Evolutionary conservation across 2,113 vertebrate species (phyloP).

Genomic region (Recurvirostra avosetta): DNA sequence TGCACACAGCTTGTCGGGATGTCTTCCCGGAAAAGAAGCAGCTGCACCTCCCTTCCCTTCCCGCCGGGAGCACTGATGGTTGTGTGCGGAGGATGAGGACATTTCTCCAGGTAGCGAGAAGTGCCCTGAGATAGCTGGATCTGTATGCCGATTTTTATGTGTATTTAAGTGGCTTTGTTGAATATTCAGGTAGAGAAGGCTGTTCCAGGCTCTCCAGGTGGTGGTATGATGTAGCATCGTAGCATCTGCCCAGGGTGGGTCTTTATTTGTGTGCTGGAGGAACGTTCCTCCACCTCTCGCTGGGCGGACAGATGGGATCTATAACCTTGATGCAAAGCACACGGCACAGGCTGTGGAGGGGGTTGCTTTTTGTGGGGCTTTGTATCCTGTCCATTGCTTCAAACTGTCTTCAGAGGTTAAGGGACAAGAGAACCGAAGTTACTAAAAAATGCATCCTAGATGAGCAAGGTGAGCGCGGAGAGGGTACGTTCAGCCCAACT

Average conservation of each 20-base stretch:
- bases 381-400: not conserved
- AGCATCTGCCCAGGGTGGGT: not conserved
- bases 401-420: not conserved
- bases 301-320: not conserved
- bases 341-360: not conserved
- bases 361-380: not conserved
- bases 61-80: rapidly evolving
- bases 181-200: not conserved
- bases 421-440: not conserved
- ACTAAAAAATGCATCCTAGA: rapidly evolving
- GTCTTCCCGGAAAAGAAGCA: not conserved
- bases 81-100: rapidly evolving
- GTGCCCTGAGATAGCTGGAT: not conserved
- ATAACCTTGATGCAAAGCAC: not conserved
- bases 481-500: not conserved
- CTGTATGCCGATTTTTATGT: rapidly evolving
- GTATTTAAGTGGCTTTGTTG: not conserved
- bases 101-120: not conserved
- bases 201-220: not conserved
- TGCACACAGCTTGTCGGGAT: rapidly evolving
- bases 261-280: not conserved
- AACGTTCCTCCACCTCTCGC: not conserved
- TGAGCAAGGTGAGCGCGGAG: not conserved
- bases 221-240: not conserved
- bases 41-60: too few species aligned